Percentiles rank a stretch among this genome's conserved stretches.
Evolutionary conservation across 1,140 invertebrate genomes (phyloP).

Genomic region (Physella acuta): DNA sequence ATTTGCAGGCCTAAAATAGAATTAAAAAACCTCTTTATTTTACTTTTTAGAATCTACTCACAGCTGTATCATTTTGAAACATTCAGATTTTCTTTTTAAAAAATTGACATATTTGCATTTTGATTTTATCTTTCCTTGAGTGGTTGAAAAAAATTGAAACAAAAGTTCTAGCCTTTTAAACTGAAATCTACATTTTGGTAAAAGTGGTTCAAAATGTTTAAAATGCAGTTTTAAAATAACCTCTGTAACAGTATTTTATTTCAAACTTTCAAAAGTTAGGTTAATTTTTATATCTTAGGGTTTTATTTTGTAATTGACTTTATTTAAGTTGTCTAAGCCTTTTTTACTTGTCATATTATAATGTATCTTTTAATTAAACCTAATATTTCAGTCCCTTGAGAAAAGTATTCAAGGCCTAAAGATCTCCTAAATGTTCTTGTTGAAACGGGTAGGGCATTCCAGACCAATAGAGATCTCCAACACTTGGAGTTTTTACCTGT

Average conservation of each 20-base stretch:
- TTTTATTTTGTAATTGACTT: neutral
- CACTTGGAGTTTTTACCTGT: too few relatives aligned
- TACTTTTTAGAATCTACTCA: neutral
- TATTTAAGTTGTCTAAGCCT: neutral
- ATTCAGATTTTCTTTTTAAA: neutral
- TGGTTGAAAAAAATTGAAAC: neutral
- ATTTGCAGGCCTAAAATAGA: neutral
- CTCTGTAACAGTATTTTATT: neutral
- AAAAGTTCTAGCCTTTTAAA: neutral
- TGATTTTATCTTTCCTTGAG: neutral
- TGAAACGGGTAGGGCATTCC: too few relatives aligned
- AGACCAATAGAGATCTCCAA: too few relatives aligned
- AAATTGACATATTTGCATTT: neutral
- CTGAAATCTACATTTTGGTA: neutral
- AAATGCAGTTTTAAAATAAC: neutral
- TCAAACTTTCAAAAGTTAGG: neutral
- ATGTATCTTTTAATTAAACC: constrained; percentile 10
- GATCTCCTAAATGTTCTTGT: constrained; percentile 35
- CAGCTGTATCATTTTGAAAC: neutral
- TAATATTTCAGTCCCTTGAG: constrained; percentile 55
- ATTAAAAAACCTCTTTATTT: neutral
- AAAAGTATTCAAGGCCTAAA: constrained; percentile 53
- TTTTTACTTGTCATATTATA: neutral
- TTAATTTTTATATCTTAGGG: neutral
- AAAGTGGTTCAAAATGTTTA: neutral